Percentiles rank a stretch among this genome's conserved stretches.
Conservation (phyloP, 2,797 vertebrate species). For the Enoplosus armatus region DNA sequence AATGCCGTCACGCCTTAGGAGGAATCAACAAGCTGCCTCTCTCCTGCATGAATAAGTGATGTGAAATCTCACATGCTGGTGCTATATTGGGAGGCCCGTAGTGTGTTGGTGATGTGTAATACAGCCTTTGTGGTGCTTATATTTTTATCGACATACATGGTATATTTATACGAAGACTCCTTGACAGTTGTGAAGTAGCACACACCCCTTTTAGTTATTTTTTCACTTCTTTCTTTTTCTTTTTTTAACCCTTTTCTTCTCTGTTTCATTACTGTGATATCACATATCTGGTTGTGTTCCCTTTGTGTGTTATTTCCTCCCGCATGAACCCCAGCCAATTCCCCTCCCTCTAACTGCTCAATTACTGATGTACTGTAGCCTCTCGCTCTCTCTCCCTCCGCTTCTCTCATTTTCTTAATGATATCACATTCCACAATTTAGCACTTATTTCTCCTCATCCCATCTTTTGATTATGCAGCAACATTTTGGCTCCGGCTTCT, state of each 20-base stretch:
- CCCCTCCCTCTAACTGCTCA: conserved; percentile 57
- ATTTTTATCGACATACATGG: conserved; percentile 15
- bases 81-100: conserved; percentile 34
- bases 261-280: conserved; percentile 37
- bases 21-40: conserved; percentile 55
- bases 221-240: background rate
- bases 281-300: conserved; percentile 33
- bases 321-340: conserved; percentile 41
- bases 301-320: conserved; percentile 57
- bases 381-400: conserved; percentile 24
- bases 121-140: conserved; percentile 17
- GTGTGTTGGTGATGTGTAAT: conserved; percentile 19
- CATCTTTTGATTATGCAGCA: conserved; percentile 60
- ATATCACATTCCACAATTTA: conserved; percentile 48
- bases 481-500: conserved; percentile 52
- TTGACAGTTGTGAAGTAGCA: conserved; percentile 19
- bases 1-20: conserved; percentile 17
- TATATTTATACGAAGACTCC: conserved; percentile 37
- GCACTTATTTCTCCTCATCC: conserved; percentile 42
- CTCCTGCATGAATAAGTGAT: conserved; percentile 66
- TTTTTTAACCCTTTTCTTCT: background rate
- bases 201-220: conserved; percentile 10
- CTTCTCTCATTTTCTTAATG: conserved; percentile 59
- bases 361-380: conserved; percentile 65
- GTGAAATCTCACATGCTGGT: conserved; percentile 42